Percentiles rank a stretch among this genome's conserved stretches.
These are phyloP conservation scores for Rousettus madagascariensis DNA, from an alignment of 2,797 vertebrate genomes.

Conservation along the genomic window DNA sequence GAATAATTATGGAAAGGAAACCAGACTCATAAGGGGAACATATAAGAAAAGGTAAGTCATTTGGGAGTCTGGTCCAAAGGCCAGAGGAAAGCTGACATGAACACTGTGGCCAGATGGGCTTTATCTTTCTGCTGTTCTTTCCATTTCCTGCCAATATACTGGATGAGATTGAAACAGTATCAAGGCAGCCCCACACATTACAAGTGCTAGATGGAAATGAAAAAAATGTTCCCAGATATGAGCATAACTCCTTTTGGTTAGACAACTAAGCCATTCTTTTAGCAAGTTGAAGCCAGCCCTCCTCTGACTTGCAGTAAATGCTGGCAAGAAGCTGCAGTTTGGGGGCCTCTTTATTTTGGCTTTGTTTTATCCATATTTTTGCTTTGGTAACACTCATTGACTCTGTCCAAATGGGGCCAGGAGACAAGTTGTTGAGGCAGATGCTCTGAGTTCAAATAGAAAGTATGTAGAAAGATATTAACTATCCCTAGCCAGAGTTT, in stretches of 20 bases:
- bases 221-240: slow-evolving; percentile 12
- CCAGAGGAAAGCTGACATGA: neutral
- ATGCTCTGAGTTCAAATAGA: neutral
- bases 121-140: slow-evolving; percentile 39
- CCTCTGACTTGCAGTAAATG: neutral
- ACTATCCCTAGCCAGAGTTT: neutral
- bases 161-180: slow-evolving; percentile 44
- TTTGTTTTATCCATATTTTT: slow-evolving; percentile 45
- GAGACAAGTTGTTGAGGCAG: slow-evolving; percentile 3
- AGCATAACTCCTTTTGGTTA: slow-evolving; percentile 30
- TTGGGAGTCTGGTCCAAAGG: neutral
- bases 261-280: slow-evolving; percentile 54
- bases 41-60: neutral
- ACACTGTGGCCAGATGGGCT: neutral
- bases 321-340: slow-evolving; percentile 49
- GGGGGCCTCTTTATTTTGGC: slow-evolving; percentile 45
- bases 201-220: slow-evolving; percentile 9
- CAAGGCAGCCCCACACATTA: slow-evolving; percentile 19
- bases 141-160: slow-evolving; percentile 42
- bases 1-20: slow-evolving; percentile 43
- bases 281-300: neutral
- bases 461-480: neutral
- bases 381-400: slow-evolving; percentile 31
- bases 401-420: neutral
- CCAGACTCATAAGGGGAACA: neutral